Conservation (phyloP, 2,113 vertebrate species). For the Pseudorectes ferrugineus region DNA sequence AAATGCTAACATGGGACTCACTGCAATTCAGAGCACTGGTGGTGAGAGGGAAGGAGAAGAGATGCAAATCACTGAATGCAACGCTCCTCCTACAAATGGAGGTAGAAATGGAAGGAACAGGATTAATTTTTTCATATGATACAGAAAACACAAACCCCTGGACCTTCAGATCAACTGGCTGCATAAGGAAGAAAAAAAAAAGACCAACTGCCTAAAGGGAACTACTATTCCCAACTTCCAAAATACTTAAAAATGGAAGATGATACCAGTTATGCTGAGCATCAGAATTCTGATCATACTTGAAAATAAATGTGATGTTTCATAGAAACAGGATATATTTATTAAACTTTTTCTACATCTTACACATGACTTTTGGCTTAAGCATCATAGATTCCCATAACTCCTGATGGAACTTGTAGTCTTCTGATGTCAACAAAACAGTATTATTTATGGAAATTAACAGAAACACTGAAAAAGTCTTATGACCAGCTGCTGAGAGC, state of each 20-base stretch:
- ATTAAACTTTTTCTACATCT: not conserved
- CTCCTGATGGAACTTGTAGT: not conserved
- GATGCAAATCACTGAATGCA: not conserved
- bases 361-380: not conserved
- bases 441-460: not conserved
- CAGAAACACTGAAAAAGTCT: not conserved
- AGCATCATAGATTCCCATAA: rapidly evolving
- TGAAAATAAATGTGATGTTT: not conserved
- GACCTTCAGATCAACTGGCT: not conserved
- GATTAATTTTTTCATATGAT: not conserved
- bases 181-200: not conserved
- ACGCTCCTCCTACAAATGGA: not conserved
- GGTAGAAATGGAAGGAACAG: not conserved
- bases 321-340: not conserved
- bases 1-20: not conserved
- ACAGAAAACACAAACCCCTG: not conserved
- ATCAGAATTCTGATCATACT: not conserved
- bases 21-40: not conserved
- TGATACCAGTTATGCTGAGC: not conserved
- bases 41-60: not conserved
- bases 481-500: not conserved
- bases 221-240: not conserved
- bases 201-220: not conserved
- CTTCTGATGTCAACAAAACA: not conserved
- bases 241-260: not conserved